Evolutionary conservation across 2,888 invertebrate genomes (phyloP), one percentile per base, ranked within the genome.

Genomic region (Entomobrya proxima): DNA sequence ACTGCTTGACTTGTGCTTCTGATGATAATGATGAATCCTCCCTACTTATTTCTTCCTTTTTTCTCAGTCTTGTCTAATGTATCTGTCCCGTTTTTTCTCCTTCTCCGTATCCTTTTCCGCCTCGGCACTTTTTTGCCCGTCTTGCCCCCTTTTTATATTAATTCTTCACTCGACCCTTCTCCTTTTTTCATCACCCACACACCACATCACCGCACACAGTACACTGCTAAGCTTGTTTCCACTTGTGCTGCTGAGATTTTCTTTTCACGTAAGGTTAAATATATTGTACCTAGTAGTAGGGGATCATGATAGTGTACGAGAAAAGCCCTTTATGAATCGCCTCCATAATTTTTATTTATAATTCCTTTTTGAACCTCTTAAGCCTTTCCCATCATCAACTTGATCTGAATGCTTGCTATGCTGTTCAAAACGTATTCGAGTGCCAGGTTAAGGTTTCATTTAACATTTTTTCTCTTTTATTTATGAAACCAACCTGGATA

Each of bases 141-240:
- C 30, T 40, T 79, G 50, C 67, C 40, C 72, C 80, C 58, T 81
- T 81, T 61, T 86, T 61, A 78, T 75, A 83, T 87, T 75, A 80
- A 80, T 83, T 87, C 86, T 84, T 87, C 67, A 58, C 76, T 84
- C 86, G 85, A 83, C 80, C 83, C 82, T 80, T 72, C 79, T 84
- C 37, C 37, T 72, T 86, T 72, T 82, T 82, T 81, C 80, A 61
- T 76, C 76, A 76, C 82, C 82, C 75, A 82, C 82, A 75, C 75
- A 55, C 47, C 35, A 72, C 72, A 72, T 44, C 72, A 72, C 47
- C 72, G 47, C 77, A 64, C 55, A 44, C 69, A 72, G 58, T 72
- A 44, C 80, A 81, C 40, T 69, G 67, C 47, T 32, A 18, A 44
- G 61, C 15, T 67, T 52, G 61, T 40, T 83, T 50, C 72, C 80